Percentiles rank a stretch among this genome's conserved stretches.
Evolutionary conservation across 2,888 invertebrate species (phyloP).

Genomic region (Shargacucullia verbasci): DNA sequence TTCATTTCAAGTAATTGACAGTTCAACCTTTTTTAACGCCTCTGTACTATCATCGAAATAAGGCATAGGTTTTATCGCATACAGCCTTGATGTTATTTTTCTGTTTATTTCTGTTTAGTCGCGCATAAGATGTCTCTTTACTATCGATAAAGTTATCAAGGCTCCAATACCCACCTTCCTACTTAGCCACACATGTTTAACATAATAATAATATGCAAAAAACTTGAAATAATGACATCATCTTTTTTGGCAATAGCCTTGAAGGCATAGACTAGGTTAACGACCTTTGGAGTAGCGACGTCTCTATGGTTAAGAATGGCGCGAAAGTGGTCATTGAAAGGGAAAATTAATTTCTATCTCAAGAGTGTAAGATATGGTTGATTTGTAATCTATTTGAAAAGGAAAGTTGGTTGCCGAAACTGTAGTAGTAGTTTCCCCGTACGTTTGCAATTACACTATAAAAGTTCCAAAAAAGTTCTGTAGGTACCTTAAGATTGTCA

Average conservation of each 20-base stretch:
- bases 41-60: too few relatives aligned
- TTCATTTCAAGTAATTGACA: too few relatives aligned
- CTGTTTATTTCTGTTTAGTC: not conserved
- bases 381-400: too few relatives aligned
- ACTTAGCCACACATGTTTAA: conserved; percentile 26
- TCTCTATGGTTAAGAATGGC: conserved; percentile 57
- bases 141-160: conserved; percentile 30
- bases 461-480: too few relatives aligned
- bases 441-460: too few relatives aligned
- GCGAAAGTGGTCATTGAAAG: conserved; percentile 59
- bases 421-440: too few relatives aligned
- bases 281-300: conserved; percentile 51
- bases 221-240: conserved; percentile 53
- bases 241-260: conserved; percentile 48
- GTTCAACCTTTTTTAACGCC: too few relatives aligned
- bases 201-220: conserved; percentile 41
- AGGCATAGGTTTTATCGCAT: not conserved
- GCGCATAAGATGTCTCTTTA: not conserved
- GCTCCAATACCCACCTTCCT: conserved; percentile 8
- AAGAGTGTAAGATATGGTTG: not conserved
- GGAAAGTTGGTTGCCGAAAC: too few relatives aligned
- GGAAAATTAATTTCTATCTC: conserved; percentile 42
- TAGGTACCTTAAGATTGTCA: too few relatives aligned
- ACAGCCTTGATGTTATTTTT: not conserved
- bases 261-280: conserved; percentile 56